Percentiles rank a stretch among this genome's conserved stretches.
phyloP scores from a whole-genome alignment of 2,113 vertebrate species.

The Neogobius melanostomus region DNA sequence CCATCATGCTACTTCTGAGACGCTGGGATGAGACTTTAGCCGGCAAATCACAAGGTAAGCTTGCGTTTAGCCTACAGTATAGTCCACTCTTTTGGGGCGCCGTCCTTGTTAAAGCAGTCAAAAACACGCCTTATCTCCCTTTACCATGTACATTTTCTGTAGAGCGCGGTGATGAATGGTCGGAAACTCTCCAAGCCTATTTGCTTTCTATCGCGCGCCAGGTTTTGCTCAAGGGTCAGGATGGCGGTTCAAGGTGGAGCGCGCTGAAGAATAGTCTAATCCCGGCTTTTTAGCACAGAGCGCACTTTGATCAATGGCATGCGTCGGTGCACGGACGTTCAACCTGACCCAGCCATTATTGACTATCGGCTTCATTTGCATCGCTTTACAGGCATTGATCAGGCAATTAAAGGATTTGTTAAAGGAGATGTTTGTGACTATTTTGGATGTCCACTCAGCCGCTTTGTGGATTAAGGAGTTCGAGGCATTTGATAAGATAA shows the following conservation, averaged over 20 bases:
- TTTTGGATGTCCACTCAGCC: neutral
- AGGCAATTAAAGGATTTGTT: conserved; percentile 69
- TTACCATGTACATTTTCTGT: conserved; percentile 9
- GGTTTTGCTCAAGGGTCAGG: conserved; percentile 51
- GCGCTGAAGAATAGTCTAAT: conserved; percentile 49
- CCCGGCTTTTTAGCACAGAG: conserved; percentile 43
- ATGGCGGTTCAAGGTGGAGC: conserved; percentile 61
- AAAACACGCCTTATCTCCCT: conserved; percentile 32
- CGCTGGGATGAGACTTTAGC: conserved; percentile 75
- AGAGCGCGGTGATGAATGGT: conserved; percentile 59
- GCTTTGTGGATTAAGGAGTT: neutral
- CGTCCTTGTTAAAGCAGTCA: conserved; percentile 9
- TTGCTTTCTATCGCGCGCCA: conserved; percentile 27
- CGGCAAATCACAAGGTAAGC: conserved; percentile 76
- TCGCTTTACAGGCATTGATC: conserved; percentile 62
- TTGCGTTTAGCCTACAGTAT: conserved; percentile 12
- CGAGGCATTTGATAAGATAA: conserved; percentile 28
- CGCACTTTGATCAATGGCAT: conserved; percentile 56
- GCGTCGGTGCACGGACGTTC: conserved; percentile 18
- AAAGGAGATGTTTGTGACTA: conserved; percentile 28
- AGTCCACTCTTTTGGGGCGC: neutral
- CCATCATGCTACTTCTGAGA: conserved; percentile 83
- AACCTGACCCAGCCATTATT: conserved; percentile 40
- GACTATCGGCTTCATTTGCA: conserved; percentile 61
- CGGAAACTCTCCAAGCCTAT: conserved; percentile 27